Conservation (phyloP, 2,113 vertebrate genomes). For the Dromaius novaehollandiae region DNA sequence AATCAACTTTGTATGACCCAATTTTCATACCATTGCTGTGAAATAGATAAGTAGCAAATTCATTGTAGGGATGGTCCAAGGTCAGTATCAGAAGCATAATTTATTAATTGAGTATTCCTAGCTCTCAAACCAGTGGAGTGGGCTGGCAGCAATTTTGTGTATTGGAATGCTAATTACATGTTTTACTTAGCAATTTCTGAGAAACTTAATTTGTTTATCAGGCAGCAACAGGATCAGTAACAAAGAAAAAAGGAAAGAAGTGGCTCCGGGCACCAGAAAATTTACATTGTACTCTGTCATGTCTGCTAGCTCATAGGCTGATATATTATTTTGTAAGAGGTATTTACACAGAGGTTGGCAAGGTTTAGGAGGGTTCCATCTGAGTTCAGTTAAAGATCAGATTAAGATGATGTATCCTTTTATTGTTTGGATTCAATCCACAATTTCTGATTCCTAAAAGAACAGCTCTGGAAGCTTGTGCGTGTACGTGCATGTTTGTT, state of each 20-base stretch:
- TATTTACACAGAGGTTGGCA: neutral
- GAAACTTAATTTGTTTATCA: slow-evolving; percentile 14
- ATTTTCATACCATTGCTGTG: neutral
- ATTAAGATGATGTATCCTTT: neutral
- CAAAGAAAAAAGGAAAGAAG: neutral
- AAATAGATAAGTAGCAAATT: neutral
- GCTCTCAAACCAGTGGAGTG: neutral
- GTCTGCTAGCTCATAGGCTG: neutral
- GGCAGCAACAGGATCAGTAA: neutral
- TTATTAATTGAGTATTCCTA: neutral
- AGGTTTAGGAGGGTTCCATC: neutral
- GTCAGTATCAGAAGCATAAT: neutral
- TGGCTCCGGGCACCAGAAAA: neutral
- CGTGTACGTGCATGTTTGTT: neutral
- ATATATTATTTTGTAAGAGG: neutral
- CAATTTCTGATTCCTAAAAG: neutral
- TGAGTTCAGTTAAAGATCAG: neutral
- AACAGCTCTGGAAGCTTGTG: neutral
- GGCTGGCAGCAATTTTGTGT: neutral
- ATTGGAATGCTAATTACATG: neutral
- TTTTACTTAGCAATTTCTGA: neutral
- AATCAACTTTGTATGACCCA: neutral
- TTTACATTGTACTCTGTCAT: neutral
- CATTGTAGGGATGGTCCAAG: neutral
- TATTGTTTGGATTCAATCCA: neutral